A percentile compares a stretch with the other conserved stretches of the same genome.
These are phyloP conservation scores for Labeo calbasu DNA, from an alignment of 2,797 vertebrate genomes.

Conservation along the genomic window DNA sequence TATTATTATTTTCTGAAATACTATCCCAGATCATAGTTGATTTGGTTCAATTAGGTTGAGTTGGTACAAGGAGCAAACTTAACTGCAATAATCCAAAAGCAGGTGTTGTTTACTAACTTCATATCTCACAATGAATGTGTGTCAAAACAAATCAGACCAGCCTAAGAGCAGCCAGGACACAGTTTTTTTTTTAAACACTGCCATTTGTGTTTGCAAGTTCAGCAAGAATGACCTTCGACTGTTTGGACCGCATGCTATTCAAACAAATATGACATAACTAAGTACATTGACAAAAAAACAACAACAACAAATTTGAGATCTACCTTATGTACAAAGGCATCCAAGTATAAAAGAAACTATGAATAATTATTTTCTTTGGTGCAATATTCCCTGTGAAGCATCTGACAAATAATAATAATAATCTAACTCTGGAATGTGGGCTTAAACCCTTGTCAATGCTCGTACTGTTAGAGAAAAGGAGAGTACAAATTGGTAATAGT, in stretches of 20 bases:
- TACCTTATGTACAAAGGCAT: background rate
- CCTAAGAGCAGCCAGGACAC: slow-evolving; percentile 29
- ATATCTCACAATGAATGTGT: background rate
- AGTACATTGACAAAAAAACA: slow-evolving; percentile 10
- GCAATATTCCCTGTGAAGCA: background rate
- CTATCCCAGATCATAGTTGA: background rate
- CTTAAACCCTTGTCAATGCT: background rate
- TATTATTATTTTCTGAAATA: slow-evolving; percentile 8
- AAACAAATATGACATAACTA: slow-evolving; percentile 55
- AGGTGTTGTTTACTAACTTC: background rate
- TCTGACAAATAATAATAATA: background rate
- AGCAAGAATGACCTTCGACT: slow-evolving; percentile 39
- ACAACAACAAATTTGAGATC: background rate
- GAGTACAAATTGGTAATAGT: background rate
- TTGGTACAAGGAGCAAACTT: background rate
- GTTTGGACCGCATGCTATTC: slow-evolving; percentile 25
- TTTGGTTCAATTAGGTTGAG: background rate
- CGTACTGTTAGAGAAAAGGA: background rate
- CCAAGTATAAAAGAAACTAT: background rate
- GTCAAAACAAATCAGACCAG: background rate
- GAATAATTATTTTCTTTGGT: background rate
- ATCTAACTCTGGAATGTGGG: background rate
- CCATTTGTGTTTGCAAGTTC: slow-evolving; percentile 45
- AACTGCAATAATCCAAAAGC: background rate
- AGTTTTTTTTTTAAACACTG: slow-evolving; percentile 39